phyloP scores from a whole-genome alignment of 2,113 vertebrate species.

The Ellobius talpinus region DNA sequence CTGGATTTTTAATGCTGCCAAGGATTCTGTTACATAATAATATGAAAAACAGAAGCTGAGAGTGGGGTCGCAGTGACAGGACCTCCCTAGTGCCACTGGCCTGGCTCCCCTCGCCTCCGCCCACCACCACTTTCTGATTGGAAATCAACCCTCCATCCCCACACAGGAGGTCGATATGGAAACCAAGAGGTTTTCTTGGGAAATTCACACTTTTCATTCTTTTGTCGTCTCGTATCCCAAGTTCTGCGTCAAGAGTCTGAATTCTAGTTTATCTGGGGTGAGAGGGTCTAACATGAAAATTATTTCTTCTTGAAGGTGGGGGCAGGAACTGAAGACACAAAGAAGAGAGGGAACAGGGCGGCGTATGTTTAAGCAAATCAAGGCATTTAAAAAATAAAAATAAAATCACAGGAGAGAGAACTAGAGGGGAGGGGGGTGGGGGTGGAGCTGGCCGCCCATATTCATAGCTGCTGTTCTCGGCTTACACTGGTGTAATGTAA shows the following conservation, averaged over 20 bases:
- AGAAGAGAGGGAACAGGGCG: not conserved
- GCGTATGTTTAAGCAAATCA: constrained; percentile 71
- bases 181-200: constrained; percentile 20
- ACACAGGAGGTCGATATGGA: not conserved
- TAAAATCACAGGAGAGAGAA: constrained; percentile 51
- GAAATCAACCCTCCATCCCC: not conserved
- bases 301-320: not conserved
- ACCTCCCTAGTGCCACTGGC: not conserved
- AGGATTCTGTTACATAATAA: constrained; percentile 92
- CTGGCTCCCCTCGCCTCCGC: not conserved
- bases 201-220: constrained; percentile 55
- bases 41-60: constrained; percentile 82
- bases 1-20: constrained; percentile 89
- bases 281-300: constrained; percentile 67
- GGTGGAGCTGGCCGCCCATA: constrained; percentile 54
- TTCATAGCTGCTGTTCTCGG: constrained; percentile 66
- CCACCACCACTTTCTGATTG: constrained; percentile 16
- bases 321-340: not conserved
- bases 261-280: constrained; percentile 76
- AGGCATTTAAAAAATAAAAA: constrained; percentile 14
- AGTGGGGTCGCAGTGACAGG: constrained; percentile 70
- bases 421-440: too few relatives aligned
- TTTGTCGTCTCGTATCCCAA: constrained; percentile 27
- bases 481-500: constrained; percentile 82
- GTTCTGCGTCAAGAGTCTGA: constrained; percentile 72